Evolutionary conservation across 2,113 vertebrate genomes (phyloP).

Genomic region (Willisornis vidua): DNA sequence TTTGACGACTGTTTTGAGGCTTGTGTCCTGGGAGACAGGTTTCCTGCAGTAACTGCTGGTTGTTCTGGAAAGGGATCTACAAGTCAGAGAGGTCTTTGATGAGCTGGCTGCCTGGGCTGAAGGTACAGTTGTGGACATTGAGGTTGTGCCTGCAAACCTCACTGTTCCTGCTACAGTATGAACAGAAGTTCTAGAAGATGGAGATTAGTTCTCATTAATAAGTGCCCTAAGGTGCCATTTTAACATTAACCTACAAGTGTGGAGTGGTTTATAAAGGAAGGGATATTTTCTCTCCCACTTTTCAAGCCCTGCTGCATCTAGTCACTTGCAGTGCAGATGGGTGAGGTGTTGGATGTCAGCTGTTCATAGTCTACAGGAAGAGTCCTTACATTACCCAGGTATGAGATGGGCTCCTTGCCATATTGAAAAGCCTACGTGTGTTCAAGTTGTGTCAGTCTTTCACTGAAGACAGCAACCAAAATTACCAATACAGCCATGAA

Average conservation of each 20-base stretch:
- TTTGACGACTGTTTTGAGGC: neutral
- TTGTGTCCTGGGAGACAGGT: neutral
- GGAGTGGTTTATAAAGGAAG: neutral
- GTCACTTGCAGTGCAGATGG: neutral
- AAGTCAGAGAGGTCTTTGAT: neutral
- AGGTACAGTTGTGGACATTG: neutral
- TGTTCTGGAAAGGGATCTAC: neutral
- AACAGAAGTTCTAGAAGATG: neutral
- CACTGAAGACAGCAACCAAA: neutral
- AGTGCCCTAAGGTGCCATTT: neutral
- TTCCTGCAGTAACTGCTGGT: neutral
- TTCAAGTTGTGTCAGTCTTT: neutral
- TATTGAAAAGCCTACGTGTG: neutral
- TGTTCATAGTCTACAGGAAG: neutral
- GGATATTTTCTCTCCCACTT: neutral
- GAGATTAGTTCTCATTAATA: neutral
- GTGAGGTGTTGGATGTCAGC: neutral
- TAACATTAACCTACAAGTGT: neutral
- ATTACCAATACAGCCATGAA: neutral
- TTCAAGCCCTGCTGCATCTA: neutral
- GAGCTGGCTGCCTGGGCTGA: neutral
- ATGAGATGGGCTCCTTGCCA: neutral
- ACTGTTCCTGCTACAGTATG: neutral
- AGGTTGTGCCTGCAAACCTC: neutral
- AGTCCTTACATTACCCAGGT: rapidly evolving